phyloP scores from a whole-genome alignment of 2,797 vertebrate genomes.

The Typhlichthys eigenmanni region DNA sequence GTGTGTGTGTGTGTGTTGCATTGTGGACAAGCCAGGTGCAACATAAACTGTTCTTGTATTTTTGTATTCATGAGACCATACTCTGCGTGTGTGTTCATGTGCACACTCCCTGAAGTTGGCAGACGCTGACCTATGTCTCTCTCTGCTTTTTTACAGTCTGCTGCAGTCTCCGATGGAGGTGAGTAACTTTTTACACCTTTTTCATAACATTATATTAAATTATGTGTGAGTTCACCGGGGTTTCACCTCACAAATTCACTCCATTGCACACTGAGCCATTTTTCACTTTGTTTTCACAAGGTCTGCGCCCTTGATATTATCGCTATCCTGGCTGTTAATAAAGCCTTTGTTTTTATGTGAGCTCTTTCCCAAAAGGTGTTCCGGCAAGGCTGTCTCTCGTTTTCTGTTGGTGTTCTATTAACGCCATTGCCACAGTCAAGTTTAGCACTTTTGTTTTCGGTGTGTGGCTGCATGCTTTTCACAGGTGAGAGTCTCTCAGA shows the following conservation, averaged over 20 bases:
- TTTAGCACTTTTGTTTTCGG: neutral
- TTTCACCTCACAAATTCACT: too few species aligned
- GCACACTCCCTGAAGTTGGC: conserved; percentile 61
- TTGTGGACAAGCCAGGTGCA: neutral
- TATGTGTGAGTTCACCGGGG: too few species aligned
- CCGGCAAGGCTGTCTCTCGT: neutral
- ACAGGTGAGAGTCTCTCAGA: conserved; percentile 5
- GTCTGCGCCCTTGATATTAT: too few species aligned
- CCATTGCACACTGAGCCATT: too few species aligned
- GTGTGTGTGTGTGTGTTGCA: neutral
- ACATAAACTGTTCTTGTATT: neutral
- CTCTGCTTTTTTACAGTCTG: conserved; percentile 91
- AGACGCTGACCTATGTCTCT: conserved; percentile 86
- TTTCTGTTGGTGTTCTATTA: neutral
- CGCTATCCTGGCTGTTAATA: too few species aligned
- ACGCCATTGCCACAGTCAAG: conserved; percentile 1
- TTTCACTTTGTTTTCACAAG: too few species aligned
- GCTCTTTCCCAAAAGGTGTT: neutral
- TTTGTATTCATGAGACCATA: neutral
- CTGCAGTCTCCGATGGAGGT: conserved; percentile 98
- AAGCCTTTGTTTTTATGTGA: neutral
- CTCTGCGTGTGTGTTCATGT: conserved; percentile 17
- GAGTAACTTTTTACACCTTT: conserved; percentile 68
- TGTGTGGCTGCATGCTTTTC: conserved; percentile 2
- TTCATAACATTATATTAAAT: conserved; percentile 2